These are phyloP conservation scores for Progne subis DNA, from an alignment of 2,113 vertebrate genomes.

Conservation along the genomic window DNA sequence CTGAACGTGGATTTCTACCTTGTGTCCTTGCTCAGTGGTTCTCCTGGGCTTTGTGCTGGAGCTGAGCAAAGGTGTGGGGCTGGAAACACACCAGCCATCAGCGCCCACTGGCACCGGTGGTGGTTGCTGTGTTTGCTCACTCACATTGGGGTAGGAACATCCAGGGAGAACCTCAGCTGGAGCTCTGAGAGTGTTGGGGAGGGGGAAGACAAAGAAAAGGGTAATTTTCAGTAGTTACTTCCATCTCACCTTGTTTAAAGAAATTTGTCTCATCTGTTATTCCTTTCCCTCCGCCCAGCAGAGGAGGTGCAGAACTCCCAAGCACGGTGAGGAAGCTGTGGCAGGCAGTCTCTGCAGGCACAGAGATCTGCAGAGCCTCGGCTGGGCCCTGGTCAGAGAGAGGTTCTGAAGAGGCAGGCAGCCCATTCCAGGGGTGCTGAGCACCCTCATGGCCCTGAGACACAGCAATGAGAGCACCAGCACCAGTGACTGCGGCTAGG, in stretches of 20 bases:
- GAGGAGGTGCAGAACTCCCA: not conserved
- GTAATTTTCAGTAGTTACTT: not conserved
- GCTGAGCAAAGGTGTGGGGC: not conserved
- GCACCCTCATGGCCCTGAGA: not conserved
- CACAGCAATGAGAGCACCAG: not conserved
- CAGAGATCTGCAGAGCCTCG: not conserved
- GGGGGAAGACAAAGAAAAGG: not conserved
- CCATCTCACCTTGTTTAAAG: not conserved
- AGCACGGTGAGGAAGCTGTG: not conserved
- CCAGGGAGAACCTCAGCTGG: not conserved
- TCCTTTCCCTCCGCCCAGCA: not conserved
- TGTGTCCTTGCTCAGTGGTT: rapidly evolving
- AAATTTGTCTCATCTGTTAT: not conserved
- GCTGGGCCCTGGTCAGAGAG: not conserved
- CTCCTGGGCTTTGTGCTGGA: rapidly evolving
- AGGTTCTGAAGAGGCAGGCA: not conserved
- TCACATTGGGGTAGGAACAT: rapidly evolving
- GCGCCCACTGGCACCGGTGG: not conserved
- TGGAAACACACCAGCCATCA: not conserved
- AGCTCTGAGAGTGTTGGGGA: not conserved
- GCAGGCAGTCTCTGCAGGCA: not conserved
- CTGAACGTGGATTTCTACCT: not conserved
- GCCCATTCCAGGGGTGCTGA: not conserved
- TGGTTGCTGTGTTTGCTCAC: not conserved
- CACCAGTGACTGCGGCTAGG: not conserved